Base-by-base conservation (phyloP, 2,797 vertebrate species). In the Lagodon rhomboides region DNA sequence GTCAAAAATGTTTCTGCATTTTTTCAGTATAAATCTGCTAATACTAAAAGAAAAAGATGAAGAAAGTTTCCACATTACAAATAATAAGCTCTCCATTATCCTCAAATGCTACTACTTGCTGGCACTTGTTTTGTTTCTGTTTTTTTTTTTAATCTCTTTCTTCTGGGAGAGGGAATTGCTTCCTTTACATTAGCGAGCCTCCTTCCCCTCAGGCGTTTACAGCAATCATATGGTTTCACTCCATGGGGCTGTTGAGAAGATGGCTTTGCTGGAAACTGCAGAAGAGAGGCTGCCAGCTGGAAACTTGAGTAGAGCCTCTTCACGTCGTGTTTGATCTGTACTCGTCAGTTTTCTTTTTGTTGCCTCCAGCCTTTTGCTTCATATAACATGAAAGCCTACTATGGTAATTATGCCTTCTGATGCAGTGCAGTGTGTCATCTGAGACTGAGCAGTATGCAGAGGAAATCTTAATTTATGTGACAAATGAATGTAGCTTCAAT, bases 141-240 rank as follows among this genome's bases (percentile, higher is more conserved):
- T 25, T 44, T 54, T 18, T 63, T 50, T 68, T 47, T 56, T n/a
- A 2, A 23, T 68, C 23, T 22, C 12, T 38, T 16, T 11, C 63
- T 43, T 56, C 0, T 17, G 41, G 30, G n/a, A 59, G 63, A 63
- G 22, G 4, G 55, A 82, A 62, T 41, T 43, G 30, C 54, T 81
- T 80, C 62, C 69, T 80, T 75, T 87, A 83, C 79, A 80, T 87
- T 73, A 80, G 17, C 17, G 3, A 41, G 63, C 41, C 50, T 74
- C 18, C 38, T 12, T 71, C 38, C 72, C 80, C 61, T 63, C 75
- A 25, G 73, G 80, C 83, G 6, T 23, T 83, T 58, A 23, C 69
- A 73, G 77, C 58, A 75, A 69, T 86, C 78, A 34, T 79, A 82
- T 78, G 73, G 54, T 80, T 77, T 85, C 79, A 27, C 84, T 77